These are phyloP conservation scores for Parnassius orleans DNA, from an alignment of 2,888 invertebrate species.

Conservation along the genomic window DNA sequence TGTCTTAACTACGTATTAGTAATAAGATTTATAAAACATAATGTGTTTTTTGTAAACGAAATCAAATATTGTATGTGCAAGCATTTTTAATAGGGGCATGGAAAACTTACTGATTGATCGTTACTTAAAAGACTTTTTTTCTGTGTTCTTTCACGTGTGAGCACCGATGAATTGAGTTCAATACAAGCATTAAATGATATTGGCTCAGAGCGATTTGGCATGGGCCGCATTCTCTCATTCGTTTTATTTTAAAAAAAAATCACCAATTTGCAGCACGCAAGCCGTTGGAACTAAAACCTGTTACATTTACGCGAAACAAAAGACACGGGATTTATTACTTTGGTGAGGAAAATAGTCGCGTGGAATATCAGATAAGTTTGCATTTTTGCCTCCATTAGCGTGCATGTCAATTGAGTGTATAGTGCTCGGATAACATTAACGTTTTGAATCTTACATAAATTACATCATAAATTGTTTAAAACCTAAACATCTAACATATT, in stretches of 20 bases:
- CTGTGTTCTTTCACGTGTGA: conserved; percentile 26
- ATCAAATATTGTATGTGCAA: too few species aligned
- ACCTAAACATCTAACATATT: too few species aligned
- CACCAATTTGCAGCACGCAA: conserved; percentile 52
- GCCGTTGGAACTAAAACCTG: conserved; percentile 24
- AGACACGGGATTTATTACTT: conserved; percentile 13
- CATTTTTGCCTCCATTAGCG: background rate
- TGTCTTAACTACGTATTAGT: too few species aligned
- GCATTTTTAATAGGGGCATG: too few species aligned
- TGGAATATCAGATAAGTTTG: background rate
- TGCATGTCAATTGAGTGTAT: too few species aligned
- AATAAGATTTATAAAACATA: too few species aligned
- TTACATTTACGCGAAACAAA: conserved; percentile 25
- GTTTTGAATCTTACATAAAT: too few species aligned
- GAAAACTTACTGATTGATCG: background rate
- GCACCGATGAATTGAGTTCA: conserved; percentile 36
- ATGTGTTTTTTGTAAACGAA: too few species aligned
- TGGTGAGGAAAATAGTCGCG: background rate
- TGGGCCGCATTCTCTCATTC: conserved; percentile 35
- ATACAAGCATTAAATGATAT: conserved; percentile 37
- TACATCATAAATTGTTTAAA: too few species aligned
- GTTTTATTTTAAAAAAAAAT: conserved; percentile 35
- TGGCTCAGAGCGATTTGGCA: conserved; percentile 43
- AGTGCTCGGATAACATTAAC: too few species aligned
- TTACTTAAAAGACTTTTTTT: conserved; percentile 1